Evolutionary conservation across 2,113 vertebrate genomes (phyloP).

Genomic region (Lethenteron reissneri): DNA sequence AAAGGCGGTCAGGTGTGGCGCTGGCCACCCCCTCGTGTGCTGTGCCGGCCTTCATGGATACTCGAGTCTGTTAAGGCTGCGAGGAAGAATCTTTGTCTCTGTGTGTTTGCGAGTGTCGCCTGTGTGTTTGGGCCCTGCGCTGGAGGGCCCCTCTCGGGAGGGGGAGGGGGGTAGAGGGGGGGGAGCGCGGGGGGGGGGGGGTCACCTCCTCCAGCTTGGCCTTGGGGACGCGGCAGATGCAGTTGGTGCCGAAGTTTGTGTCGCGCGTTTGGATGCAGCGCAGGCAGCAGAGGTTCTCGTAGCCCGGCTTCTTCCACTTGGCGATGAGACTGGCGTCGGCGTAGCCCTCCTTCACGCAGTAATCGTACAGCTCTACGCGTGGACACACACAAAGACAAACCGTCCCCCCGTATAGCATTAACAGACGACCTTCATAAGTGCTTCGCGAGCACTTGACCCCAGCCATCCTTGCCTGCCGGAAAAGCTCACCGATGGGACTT

Average conservation of each 20-base stretch:
- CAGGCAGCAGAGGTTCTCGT: conserved; percentile 85
- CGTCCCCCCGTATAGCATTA: not conserved
- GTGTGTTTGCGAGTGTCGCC: no score
- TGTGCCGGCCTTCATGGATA: no score
- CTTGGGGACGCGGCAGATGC: conserved; percentile 91
- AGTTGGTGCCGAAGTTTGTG: conserved; percentile 95
- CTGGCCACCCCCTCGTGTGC: no score
- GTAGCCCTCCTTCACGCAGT: conserved; percentile 85
- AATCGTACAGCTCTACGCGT: conserved; percentile 66
- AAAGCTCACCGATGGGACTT: no score
- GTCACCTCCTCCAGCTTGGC: conserved; percentile 94
- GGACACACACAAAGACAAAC: not conserved
- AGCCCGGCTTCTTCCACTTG: conserved; percentile 97
- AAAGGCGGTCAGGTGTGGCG: no score
- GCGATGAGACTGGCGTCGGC: conserved; percentile 94
- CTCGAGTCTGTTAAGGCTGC: not conserved
- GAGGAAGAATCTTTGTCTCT: not conserved
- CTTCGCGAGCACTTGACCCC: no score
- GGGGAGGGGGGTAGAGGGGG: not conserved
- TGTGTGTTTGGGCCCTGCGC: no score
- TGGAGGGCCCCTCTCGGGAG: no score
- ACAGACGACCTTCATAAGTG: no score
- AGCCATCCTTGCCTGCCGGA: no score
- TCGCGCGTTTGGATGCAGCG: conserved; percentile 90
- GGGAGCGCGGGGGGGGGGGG: not conserved